Evolutionary conservation across 2,888 invertebrate species (phyloP).

Genomic region (Meandrusa payeni): DNA sequence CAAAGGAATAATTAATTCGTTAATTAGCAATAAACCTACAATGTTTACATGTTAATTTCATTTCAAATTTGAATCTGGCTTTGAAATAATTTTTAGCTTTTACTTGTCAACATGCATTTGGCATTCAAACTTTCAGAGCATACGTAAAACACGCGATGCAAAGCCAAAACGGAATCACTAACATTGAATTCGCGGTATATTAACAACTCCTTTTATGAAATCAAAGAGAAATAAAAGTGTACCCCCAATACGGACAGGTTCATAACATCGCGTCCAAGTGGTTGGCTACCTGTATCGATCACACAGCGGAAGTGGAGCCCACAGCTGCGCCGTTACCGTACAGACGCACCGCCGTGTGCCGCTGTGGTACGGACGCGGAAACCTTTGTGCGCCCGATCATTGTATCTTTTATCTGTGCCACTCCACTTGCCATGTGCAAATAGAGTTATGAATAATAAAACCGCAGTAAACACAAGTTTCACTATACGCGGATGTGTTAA

Average conservation of each 20-base stretch:
- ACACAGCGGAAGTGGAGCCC: conserved; percentile 16
- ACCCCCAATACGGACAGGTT: conserved; percentile 2
- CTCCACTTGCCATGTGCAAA: neutral
- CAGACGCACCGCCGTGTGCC: conserved; percentile 10
- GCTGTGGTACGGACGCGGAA: conserved; percentile 26
- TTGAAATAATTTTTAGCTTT: too few relatives aligned
- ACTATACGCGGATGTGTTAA: neutral
- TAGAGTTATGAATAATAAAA: conserved; percentile 7
- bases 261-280: conserved; percentile 8
- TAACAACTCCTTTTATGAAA: too few relatives aligned
- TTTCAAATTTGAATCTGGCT: too few relatives aligned
- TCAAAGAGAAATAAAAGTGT: conserved; percentile 2
- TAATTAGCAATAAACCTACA: too few relatives aligned
- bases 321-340: conserved; percentile 7
- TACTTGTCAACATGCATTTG: too few relatives aligned
- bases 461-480: neutral
- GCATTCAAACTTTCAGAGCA: too few relatives aligned
- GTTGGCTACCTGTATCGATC: conserved; percentile 23
- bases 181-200: too few relatives aligned
- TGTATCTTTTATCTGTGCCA: conserved; percentile 29
- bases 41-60: too few relatives aligned
- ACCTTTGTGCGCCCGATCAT: conserved; percentile 35
- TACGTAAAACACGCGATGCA: too few relatives aligned
- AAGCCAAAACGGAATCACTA: too few relatives aligned
- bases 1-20: too few relatives aligned